Percentiles rank a stretch among this genome's conserved stretches.
Conservation (phyloP, 1,140 invertebrate genomes). For the Anastrepha obliqua region DNA sequence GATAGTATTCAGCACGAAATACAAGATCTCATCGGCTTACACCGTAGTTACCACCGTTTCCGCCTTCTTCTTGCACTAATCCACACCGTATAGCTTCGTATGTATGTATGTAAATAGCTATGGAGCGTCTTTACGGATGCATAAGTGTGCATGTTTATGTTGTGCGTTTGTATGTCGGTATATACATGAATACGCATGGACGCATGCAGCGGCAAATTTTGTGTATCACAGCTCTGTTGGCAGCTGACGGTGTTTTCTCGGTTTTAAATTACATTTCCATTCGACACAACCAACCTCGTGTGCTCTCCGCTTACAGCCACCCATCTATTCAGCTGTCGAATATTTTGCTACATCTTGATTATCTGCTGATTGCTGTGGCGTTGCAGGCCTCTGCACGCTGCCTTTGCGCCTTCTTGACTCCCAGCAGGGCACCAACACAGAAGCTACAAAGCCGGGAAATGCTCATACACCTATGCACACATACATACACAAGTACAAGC, state of each 20-base stretch:
- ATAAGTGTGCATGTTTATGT: background rate
- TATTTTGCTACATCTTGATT: slow-evolving; percentile 49
- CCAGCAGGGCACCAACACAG: slow-evolving; percentile 27
- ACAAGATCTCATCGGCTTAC: slow-evolving; percentile 33
- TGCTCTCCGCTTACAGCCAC: background rate
- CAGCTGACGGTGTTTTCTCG: slow-evolving; percentile 1
- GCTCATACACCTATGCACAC: background rate
- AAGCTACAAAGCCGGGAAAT: background rate
- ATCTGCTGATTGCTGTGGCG: slow-evolving; percentile 30
- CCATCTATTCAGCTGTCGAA: background rate
- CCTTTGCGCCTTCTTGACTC: slow-evolving; percentile 4
- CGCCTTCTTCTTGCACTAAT: slow-evolving; percentile 5
- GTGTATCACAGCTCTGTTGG: background rate
- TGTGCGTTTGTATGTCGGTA: background rate
- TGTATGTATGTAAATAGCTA: background rate
- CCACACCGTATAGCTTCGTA: background rate
- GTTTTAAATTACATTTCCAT: slow-evolving; percentile 51
- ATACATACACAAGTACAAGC: background rate
- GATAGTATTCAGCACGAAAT: slow-evolving; percentile 36
- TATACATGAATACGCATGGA: background rate
- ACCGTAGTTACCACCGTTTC: background rate
- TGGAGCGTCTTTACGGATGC: background rate
- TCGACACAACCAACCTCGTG: background rate
- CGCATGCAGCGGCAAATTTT: too few species aligned
- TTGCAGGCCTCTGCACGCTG: background rate